Percentiles rank a stretch among this genome's conserved stretches.
These are phyloP conservation scores for Procavia capensis DNA, from an alignment of 2,113 vertebrate genomes.

Conservation along the genomic window DNA sequence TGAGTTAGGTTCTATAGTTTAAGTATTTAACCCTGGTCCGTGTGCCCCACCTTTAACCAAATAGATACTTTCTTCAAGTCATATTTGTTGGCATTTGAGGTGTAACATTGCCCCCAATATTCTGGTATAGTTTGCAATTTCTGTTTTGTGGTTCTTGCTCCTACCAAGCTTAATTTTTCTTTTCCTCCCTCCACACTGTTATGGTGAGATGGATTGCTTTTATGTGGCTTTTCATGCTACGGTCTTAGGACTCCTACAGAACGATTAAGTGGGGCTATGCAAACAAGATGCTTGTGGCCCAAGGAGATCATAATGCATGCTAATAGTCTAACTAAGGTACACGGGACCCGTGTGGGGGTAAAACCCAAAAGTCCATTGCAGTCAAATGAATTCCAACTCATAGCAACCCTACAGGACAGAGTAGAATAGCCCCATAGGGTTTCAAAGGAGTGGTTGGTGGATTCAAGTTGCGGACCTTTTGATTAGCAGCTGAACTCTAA, in stretches of 20 bases:
- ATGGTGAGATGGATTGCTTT: not conserved
- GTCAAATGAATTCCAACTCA: not conserved
- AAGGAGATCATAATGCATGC: not conserved
- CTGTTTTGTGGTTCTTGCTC: not conserved
- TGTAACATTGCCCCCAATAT: too few relatives aligned
- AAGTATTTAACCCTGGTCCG: accelerated
- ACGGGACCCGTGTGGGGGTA: not conserved
- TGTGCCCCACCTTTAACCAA: not conserved
- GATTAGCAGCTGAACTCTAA: too few relatives aligned
- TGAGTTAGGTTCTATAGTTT: accelerated
- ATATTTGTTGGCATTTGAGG: not conserved
- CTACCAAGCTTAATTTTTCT: not conserved
- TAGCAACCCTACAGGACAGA: not conserved
- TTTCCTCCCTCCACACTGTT: not conserved
- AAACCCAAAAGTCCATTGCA: too few relatives aligned
- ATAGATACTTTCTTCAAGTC: not conserved
- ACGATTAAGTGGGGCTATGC: not conserved
- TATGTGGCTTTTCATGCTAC: not conserved
- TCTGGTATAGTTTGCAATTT: not conserved
- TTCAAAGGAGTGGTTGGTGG: not conserved
- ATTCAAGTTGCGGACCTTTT: not conserved
- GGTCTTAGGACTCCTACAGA: not conserved
- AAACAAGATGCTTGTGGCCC: not conserved
- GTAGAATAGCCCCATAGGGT: not conserved
- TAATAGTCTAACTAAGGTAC: not conserved